Evolutionary conservation across 2,113 vertebrate genomes (phyloP), one percentile per base, ranked within the genome.

Genomic region (Diadophis punctatus): DNA sequence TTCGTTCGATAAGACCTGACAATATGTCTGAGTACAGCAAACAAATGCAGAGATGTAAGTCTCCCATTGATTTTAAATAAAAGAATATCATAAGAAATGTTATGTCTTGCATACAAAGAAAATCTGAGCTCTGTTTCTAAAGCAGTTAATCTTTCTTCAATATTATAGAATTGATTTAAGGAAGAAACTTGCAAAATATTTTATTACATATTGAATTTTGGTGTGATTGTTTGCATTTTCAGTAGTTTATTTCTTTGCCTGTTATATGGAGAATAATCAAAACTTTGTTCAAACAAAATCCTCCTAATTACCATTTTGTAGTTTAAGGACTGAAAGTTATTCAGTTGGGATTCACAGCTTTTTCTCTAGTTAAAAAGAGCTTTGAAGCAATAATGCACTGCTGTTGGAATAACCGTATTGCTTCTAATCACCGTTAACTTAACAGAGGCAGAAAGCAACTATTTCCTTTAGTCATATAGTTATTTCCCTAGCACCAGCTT

Each of bases 1-100:
- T 98, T 7, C 97, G 98, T 92, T 98, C 98, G 25, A 98, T 98
- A 97, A 97, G 98, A 88, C 98, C 98, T 94, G 98, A 98, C 93
- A 98, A 98, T 91, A 98, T 98, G 98, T 98, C 98, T 46, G 98
- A 98, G 94, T 98, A 98, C 96, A 98, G 98, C 97, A 98, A 98
- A 95, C 98, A 98, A 95, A 98, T 98, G 98, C 98, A 98, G 94
- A 97, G 98, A 98, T 98, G 98, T 98, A 97, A 97, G 98, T 97
- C 94, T 94, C 34, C 0, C 22, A 0, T 94, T 93, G 92, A 60
- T 39, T 48, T 92, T 87, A 92, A 22, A 43, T 87, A 0, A 80
- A 52, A 12, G 9, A 63, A 90, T 48, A 91, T 6, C 52, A 49
- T 60, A 60, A 11, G 49, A 49, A 30, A 22, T 49, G n/a, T 10